Base-by-base conservation (phyloP, 2,797 vertebrate genomes). In the Peromyscus melanophrys region DNA sequence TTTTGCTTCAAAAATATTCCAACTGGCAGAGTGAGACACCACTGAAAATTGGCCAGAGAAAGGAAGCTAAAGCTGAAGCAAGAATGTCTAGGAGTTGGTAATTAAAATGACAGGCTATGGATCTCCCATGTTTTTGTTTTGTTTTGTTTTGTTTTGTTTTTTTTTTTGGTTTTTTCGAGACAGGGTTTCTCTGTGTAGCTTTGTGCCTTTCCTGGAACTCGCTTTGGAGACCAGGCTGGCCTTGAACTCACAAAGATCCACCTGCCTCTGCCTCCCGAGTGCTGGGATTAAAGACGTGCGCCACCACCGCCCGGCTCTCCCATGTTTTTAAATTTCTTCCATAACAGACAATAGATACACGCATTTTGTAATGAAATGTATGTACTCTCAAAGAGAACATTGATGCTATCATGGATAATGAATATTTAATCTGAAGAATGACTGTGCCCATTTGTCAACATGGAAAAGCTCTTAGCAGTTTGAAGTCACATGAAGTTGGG, bases 381-480 rank as follows among this genome's bases (percentile, higher is more conserved):
- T 76, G 3, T 61, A 65, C 0, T 13, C 27, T 37, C 14, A 75
- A 55, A 94, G 77, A 37, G 4, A 23, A 65, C 13, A 85, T 9
- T 75, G 83, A 29, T 43, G 16, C 69, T 92, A 14, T 92, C 34
- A 55, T 52, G 12, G 19, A 1, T 2, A 49, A 40, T 85, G 71
- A 57, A 80, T 88, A 80, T 19, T 78, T 90, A 55, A 73, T 82
- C n/a, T 73, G 57, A 92, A 89, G 61, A 73, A 65, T 69, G 2
- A 4, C 23, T 81, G 4, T 77, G 31, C 43, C 16, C 40, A 4
- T 88, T 94, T 71, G 71, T 89, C 46, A 95, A 83, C 10, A 90
- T 59, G 59, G 11, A 76, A 96, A 95, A 90, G 65, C 6, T 77
- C 84, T 95, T 55, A 85, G 43, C 16, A 77, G 27, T 63, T 91